These are phyloP conservation scores for Halisarca cf. caerulea DNA, from an alignment of 37 sponge, comb jelly and placozoan species.

Conservation along the genomic window DNA sequence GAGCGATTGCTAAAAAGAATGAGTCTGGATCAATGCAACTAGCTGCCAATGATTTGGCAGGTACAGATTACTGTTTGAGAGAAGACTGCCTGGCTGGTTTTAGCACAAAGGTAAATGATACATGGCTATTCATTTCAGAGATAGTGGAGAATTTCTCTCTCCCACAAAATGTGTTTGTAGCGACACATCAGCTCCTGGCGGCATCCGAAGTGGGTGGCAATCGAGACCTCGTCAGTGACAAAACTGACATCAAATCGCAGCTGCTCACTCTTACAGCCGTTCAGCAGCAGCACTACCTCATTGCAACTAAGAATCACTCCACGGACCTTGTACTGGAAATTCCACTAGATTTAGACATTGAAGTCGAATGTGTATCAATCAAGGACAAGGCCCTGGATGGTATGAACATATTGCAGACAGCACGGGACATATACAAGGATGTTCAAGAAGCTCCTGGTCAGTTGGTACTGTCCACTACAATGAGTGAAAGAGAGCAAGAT, in stretches of 20 bases:
- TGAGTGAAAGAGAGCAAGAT: background rate
- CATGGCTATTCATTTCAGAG: conserved; percentile 12
- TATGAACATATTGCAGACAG: background rate
- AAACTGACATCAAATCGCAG: too few relatives aligned
- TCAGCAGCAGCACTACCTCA: background rate
- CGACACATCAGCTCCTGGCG: background rate
- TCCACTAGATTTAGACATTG: background rate
- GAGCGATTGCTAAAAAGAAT: background rate
- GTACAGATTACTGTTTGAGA: background rate
- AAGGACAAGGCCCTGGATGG: background rate
- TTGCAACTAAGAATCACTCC: background rate
- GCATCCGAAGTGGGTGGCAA: background rate
- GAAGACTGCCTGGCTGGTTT: conserved; percentile 18
- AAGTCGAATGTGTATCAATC: conserved; percentile 5
- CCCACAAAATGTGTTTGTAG: conserved; percentile 12
- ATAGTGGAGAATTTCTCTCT: background rate
- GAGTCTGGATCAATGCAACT: background rate
- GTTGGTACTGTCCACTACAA: background rate
- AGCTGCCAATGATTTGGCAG: background rate
- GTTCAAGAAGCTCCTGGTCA: background rate
- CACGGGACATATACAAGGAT: background rate
- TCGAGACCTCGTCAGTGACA: background rate
- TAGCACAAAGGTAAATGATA: background rate
- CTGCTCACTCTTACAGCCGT: background rate
- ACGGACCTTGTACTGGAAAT: conserved; percentile 6